Base-by-base conservation (phyloP, 1,140 invertebrate species). In the Listronotus bonariensis region DNA sequence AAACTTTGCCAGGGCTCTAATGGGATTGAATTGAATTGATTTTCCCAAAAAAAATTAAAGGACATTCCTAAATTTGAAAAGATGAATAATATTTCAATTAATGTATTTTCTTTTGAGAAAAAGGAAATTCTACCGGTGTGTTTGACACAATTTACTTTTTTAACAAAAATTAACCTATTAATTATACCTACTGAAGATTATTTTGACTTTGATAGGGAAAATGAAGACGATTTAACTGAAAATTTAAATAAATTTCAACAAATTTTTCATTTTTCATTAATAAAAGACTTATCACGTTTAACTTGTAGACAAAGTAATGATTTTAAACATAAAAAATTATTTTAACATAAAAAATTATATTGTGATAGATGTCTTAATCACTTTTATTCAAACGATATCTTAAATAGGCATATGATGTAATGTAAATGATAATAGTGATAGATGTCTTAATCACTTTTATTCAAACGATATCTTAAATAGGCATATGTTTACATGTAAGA, bases 381-480 rank as follows among this genome's bases (percentile, higher is more conserved):
- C n/a, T n/a, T n/a, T n/a, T n/a, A n/a, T n/a, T n/a, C n/a, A n/a
- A n/a, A n/a, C n/a, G n/a, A n/a, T n/a, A n/a, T n/a, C n/a, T n/a
- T n/a, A n/a, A n/a, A n/a, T n/a, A n/a, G n/a, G n/a, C n/a, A n/a
- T n/a, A n/a, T n/a, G n/a, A n/a, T n/a, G n/a, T n/a, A n/a, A n/a
- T n/a, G n/a, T n/a, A n/a, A n/a, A n/a, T n/a, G n/a, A n/a, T n/a
- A n/a, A n/a, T n/a, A n/a, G 72, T 63, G 65, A 71, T 52, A 40
- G 67, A 58, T 73, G 72, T 53, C 34, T 68, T 32, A 68, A 60
- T 52, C 64, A 71, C 61, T 74, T 66, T 65, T 40, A 52, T 52
- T 42, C 59, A 6, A 12, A 65, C 46, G 38, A 51, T 31, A 59
- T 10, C 10, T 64, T 68, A 6, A 8, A 46, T 36, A 66, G 67